phyloP scores from a whole-genome alignment of 2,888 invertebrate species.

The Limnephilus lunatus region DNA sequence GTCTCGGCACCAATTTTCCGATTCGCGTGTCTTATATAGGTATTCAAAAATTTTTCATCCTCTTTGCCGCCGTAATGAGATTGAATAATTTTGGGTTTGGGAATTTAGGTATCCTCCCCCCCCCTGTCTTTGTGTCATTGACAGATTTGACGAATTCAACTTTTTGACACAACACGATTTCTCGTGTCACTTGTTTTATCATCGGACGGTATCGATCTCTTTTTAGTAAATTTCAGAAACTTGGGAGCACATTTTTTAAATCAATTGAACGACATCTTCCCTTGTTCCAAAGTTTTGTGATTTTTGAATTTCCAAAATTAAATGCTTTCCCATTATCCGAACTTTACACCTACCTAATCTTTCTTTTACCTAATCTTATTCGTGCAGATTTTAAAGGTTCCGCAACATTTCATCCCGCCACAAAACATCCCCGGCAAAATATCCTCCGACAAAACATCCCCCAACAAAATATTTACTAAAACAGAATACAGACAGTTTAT shows the following conservation, averaged over 20 bases:
- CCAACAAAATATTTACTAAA: no score
- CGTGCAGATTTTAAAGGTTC: no score
- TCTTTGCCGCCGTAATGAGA: background rate
- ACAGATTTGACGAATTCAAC: background rate
- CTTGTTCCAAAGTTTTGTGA: no score
- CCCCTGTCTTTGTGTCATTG: background rate
- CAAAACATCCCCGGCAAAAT: no score
- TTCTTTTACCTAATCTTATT: background rate
- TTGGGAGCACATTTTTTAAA: background rate
- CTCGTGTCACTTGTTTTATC: background rate
- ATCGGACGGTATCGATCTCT: background rate
- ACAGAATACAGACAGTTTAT: no score
- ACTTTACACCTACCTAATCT: no score
- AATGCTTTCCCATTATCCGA: background rate
- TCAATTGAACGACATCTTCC: background rate
- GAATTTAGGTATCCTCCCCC: background rate
- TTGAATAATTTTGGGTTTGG: conserved; percentile 29
- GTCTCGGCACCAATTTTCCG: conserved; percentile 24
- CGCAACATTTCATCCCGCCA: no score
- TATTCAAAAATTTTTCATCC: conserved; percentile 20
- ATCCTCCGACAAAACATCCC: no score
- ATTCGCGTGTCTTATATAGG: conserved; percentile 34
- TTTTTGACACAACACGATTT: background rate
- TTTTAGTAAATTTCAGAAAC: background rate
- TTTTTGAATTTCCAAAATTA: background rate